A percentile compares a stretch with the other conserved stretches of the same genome.
Evolutionary conservation across 1,140 invertebrate genomes (phyloP).

Genomic region (Onthophagus taurus): DNA sequence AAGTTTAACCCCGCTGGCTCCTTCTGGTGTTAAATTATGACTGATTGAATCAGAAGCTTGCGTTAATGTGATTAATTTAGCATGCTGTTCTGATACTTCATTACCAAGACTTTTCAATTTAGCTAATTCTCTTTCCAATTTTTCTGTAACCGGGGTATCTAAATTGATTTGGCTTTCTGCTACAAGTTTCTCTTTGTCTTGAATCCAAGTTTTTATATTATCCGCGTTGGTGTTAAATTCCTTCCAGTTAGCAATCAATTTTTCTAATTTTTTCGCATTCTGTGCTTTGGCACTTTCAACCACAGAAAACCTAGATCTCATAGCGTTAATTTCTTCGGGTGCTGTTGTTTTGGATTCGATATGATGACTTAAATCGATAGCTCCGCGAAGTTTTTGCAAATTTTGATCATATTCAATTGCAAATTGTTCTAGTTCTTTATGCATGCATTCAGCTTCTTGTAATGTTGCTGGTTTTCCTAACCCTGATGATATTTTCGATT

Average conservation of each 20-base stretch:
- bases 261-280: conserved; percentile 65
- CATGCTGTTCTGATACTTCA: conserved; percentile 71
- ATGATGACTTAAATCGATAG: conserved; percentile 61
- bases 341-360: conserved; percentile 61
- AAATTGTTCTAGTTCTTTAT: conserved; percentile 57
- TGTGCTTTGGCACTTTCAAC: conserved; percentile 65
- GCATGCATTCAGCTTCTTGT: conserved; percentile 66
- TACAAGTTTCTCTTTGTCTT: conserved; percentile 51
- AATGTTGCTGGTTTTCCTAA: conserved; percentile 65
- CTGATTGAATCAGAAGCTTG: conserved; percentile 70
- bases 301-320: conserved; percentile 67
- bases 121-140: conserved; percentile 60
- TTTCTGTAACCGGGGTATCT: conserved; percentile 56
- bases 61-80: conserved; percentile 66
- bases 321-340: conserved; percentile 71
- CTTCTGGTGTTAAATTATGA: conserved; percentile 65
- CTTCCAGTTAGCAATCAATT: conserved; percentile 70
- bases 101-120: conserved; percentile 69
- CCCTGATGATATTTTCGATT: conserved; percentile 62
- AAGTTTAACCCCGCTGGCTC: conserved; percentile 57
- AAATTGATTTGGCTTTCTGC: conserved; percentile 44
- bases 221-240: conserved; percentile 63
- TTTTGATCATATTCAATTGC: conserved; percentile 68
- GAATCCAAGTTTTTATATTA: conserved; percentile 65
- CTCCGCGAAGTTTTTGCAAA: conserved; percentile 59